phyloP scores from a whole-genome alignment of 2,888 invertebrate species.

The Bimastos eiseni region DNA sequence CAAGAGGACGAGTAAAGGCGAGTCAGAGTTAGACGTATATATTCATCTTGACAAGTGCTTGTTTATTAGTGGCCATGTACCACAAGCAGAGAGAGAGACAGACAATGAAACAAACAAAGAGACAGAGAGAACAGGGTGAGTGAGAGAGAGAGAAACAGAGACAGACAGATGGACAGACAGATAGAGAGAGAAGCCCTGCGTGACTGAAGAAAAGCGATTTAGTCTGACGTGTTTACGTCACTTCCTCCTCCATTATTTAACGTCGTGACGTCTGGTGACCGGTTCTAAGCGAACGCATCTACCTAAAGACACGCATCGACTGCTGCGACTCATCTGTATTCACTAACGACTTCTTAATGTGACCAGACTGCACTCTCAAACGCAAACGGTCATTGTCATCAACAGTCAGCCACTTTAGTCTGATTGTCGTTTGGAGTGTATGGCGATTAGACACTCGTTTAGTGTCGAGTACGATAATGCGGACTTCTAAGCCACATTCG shows the following conservation, averaged over 20 bases:
- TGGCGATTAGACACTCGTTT: not conserved
- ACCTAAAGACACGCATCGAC: not conserved
- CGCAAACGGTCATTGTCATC: not conserved
- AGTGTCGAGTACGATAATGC: not conserved
- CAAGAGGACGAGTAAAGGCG: no score
- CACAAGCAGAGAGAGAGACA: not conserved
- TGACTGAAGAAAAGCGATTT: not conserved
- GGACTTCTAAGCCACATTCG: not conserved
- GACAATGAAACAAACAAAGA: no score
- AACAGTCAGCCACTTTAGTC: not conserved
- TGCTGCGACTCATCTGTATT: not conserved
- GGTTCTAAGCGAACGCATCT: constrained; percentile 13
- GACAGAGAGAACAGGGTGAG: not conserved
- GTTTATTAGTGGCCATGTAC: not conserved
- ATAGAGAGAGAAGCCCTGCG: not conserved
- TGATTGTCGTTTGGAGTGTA: not conserved
- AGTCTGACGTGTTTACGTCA: not conserved
- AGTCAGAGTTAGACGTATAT: not conserved
- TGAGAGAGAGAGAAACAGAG: not conserved
- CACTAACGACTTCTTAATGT: not conserved
- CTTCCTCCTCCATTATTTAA: constrained; percentile 13
- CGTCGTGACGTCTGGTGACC: not conserved
- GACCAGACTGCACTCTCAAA: not conserved
- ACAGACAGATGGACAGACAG: not conserved
- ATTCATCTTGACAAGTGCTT: not conserved